Conservation (phyloP, 1,140 invertebrate species). For the Zaprionus gabonicus region DNA sequence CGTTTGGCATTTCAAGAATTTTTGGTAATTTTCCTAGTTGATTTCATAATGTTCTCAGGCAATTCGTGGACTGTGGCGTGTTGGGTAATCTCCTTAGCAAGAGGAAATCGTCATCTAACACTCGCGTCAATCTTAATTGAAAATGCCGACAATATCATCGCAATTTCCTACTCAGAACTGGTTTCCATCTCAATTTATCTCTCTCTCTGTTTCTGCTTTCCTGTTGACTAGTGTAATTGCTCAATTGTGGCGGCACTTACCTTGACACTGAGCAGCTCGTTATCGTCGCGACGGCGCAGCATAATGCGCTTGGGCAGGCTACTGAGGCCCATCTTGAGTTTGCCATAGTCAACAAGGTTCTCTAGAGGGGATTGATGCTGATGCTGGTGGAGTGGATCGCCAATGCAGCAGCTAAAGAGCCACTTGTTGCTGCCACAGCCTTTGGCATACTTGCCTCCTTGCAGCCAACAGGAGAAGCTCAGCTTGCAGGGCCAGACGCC, state of each 20-base stretch:
- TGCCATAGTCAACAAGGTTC: conserved; percentile 72
- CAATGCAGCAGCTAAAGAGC: conserved; percentile 89
- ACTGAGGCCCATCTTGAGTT: conserved; percentile 60
- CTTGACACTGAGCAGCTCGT: conserved; percentile 68
- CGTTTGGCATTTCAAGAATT: conserved; percentile 1
- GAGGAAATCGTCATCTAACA: neutral
- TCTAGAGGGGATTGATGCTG: conserved; percentile 81
- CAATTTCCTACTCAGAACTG: neutral
- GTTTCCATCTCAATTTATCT: neutral
- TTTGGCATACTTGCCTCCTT: conserved; percentile 87
- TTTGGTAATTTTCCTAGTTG: neutral
- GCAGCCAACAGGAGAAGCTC: conserved; percentile 89
- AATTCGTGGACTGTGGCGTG: neutral
- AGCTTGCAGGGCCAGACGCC: conserved; percentile 87
- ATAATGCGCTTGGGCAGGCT: conserved; percentile 76
- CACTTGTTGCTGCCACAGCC: conserved; percentile 88
- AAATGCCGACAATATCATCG: neutral
- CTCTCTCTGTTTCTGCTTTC: neutral
- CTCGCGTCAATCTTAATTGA: neutral
- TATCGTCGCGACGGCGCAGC: conserved; percentile 74
- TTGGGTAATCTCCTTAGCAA: neutral
- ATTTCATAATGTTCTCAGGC: neutral
- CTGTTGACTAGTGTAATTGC: conserved; percentile 33
- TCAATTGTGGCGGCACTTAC: conserved; percentile 47
- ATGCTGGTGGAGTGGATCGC: conserved; percentile 86